Percentiles rank a stretch among this genome's conserved stretches.
phyloP scores from a whole-genome alignment of 2,113 vertebrate species.

The Lepus timidus region DNA sequence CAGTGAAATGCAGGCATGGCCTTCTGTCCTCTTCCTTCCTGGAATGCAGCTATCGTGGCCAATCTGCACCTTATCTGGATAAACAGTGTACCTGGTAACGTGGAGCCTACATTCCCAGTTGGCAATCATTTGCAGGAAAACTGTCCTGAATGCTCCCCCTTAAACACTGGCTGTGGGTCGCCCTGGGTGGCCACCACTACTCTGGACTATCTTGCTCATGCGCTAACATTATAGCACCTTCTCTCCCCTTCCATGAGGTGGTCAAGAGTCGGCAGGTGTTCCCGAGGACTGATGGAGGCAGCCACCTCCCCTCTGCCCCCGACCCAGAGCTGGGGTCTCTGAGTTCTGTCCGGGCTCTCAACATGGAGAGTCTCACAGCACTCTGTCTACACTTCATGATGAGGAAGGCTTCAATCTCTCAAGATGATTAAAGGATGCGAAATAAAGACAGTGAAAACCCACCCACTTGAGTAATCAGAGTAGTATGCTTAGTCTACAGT shows the following conservation, averaged over 20 bases:
- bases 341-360: background rate
- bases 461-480: constrained; percentile 64
- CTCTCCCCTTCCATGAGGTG: background rate
- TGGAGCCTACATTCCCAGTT: background rate
- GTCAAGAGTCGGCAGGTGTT: background rate
- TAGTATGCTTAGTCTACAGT: constrained; percentile 54
- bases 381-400: background rate
- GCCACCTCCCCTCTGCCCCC: background rate
- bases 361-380: background rate
- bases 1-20: background rate
- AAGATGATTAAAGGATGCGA: constrained; percentile 45
- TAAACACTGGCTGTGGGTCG: fast-evolving
- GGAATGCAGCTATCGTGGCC: background rate
- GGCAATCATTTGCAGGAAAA: background rate
- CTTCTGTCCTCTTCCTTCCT: background rate
- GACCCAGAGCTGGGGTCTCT: background rate
- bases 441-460: constrained; percentile 50
- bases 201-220: background rate
- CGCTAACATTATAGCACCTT: background rate
- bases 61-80: background rate
- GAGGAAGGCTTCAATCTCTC: constrained; percentile 31
- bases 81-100: background rate
- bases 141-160: background rate
- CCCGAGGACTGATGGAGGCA: background rate
- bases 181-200: background rate